Evolutionary conservation across 2,888 invertebrate genomes (phyloP).

Genomic region (Cancer borealis): DNA sequence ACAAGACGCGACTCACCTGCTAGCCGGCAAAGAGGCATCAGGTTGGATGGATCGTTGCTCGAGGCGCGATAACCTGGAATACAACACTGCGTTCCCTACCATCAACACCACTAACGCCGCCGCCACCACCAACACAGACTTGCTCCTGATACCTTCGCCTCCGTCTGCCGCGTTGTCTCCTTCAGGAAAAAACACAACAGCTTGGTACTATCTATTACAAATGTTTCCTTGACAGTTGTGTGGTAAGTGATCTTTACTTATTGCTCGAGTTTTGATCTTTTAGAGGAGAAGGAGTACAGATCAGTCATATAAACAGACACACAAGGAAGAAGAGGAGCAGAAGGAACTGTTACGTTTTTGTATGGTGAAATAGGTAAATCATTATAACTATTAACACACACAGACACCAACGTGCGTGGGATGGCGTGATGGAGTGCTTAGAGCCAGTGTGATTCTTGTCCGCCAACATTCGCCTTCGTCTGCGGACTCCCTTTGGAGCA

Average conservation of each 20-base stretch:
- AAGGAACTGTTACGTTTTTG: background rate
- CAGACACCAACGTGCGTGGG: conserved; percentile 20
- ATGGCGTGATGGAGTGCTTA: background rate
- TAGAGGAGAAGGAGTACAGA: too few species aligned
- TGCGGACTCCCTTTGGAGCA: background rate
- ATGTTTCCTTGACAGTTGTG: background rate
- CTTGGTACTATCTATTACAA: background rate
- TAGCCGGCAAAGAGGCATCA: background rate
- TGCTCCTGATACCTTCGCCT: background rate
- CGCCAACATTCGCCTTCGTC: background rate
- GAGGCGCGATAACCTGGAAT: conserved; percentile 37
- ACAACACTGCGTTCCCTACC: conserved; percentile 56
- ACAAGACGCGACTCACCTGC: background rate
- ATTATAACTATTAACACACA: background rate
- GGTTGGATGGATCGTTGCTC: background rate
- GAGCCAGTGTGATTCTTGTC: background rate
- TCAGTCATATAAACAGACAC: background rate
- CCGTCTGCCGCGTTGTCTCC: background rate
- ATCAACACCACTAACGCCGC: conserved; percentile 20
- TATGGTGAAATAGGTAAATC: background rate
- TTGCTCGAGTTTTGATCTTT: background rate
- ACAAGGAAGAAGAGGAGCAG: background rate
- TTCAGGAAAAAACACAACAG: background rate
- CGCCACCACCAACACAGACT: conserved; percentile 10
- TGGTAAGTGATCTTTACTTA: background rate